Percentiles rank a stretch among this genome's conserved stretches.
Conservation (phyloP, 2,113 vertebrate species). For the Urocitellus parryii region DNA sequence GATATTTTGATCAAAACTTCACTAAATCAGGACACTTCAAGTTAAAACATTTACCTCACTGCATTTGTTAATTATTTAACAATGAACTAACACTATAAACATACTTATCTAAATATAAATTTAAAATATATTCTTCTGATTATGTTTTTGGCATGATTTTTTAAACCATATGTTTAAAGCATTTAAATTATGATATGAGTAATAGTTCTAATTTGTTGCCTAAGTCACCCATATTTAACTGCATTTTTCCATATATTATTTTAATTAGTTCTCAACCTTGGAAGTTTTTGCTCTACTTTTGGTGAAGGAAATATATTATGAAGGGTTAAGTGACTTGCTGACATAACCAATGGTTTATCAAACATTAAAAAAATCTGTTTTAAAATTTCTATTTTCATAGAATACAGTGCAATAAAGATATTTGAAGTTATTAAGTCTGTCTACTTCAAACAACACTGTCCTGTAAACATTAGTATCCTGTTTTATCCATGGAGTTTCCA, state of each 20-base stretch:
- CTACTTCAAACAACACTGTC: constrained; percentile 26
- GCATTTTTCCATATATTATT: neutral
- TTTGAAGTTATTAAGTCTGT: neutral
- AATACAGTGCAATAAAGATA: neutral
- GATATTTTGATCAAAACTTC: neutral
- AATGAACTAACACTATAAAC: neutral
- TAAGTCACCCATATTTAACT: neutral
- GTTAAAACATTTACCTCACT: neutral
- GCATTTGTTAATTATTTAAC: neutral
- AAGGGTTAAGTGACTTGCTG: neutral
- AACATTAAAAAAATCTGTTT: neutral
- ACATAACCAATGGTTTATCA: constrained; percentile 12
- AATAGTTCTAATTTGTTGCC: neutral
- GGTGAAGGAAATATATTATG: neutral
- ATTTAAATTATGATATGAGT: constrained; percentile 23
- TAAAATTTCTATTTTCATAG: constrained; percentile 23
- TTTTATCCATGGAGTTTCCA: neutral
- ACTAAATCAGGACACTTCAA: neutral
- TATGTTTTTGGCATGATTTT: neutral
- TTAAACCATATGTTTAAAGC: neutral
- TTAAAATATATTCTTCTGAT: neutral
- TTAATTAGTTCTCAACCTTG: neutral
- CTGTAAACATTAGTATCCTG: constrained; percentile 24
- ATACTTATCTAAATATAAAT: neutral
- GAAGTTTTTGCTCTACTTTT: neutral